Conservation (phyloP, 2,113 vertebrate genomes). For the Vidua macroura region DNA sequence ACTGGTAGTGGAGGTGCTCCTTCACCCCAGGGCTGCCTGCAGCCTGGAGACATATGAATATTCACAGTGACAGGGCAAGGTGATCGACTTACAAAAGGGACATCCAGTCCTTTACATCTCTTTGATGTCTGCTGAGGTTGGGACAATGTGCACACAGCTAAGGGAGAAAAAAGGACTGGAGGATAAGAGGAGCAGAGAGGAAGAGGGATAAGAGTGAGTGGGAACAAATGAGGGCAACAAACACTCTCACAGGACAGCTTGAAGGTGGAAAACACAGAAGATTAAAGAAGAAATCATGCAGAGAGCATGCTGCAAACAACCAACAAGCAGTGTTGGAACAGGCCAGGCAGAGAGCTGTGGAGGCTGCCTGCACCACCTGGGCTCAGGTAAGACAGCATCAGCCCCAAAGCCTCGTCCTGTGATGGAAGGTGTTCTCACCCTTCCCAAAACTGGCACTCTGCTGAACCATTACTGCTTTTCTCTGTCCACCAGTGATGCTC, state of each 20-base stretch:
- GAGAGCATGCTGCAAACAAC: neutral
- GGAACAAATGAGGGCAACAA: slow-evolving; percentile 3
- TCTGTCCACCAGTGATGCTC: neutral
- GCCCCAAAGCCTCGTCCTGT: neutral
- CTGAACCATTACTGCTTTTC: neutral
- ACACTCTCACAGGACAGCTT: neutral
- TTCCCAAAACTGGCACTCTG: neutral
- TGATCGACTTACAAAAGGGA: neutral
- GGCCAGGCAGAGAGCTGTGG: neutral
- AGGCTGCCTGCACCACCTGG: neutral
- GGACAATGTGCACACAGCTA: neutral
- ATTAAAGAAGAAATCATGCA: neutral
- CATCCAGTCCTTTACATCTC: neutral
- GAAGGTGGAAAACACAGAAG: neutral
- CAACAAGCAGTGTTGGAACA: neutral
- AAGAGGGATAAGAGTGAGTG: neutral
- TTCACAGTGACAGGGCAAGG: slow-evolving; percentile 20
- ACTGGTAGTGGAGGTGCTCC: neutral
- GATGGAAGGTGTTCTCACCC: neutral
- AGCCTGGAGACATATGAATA: slow-evolving; percentile 2
- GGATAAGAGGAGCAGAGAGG: neutral
- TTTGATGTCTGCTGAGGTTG: slow-evolving; percentile 18
- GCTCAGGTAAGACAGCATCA: neutral
- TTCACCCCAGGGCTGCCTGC: slow-evolving; percentile 1
- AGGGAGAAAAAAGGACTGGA: neutral